A percentile compares a stretch with the other conserved stretches of the same genome.
phyloP scores from a whole-genome alignment of 2,888 invertebrate genomes.

The Plutella xylostella region DNA sequence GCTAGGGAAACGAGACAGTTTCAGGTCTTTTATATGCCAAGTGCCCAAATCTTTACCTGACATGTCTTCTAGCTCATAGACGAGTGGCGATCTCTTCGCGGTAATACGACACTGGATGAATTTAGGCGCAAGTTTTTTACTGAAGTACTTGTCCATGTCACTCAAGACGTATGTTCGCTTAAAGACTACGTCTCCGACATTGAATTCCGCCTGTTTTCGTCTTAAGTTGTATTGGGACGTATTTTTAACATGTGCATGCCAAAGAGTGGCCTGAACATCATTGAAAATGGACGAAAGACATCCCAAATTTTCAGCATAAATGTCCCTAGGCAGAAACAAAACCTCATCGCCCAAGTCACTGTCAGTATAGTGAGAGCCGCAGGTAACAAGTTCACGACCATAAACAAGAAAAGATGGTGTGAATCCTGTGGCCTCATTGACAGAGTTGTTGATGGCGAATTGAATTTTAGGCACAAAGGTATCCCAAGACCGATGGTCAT shows the following conservation, averaged over 20 bases:
- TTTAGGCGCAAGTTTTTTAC: neutral
- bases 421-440: slow-evolving; percentile 14
- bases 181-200: slow-evolving; percentile 18
- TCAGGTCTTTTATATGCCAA: too few relatives aligned
- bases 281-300: slow-evolving; percentile 15
- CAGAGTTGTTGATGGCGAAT: slow-evolving; percentile 15
- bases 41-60: too few relatives aligned
- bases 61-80: neutral
- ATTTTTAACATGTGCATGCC: slow-evolving; percentile 16
- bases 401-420: slow-evolving; percentile 18
- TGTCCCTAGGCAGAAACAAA: slow-evolving; percentile 7
- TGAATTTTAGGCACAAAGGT: slow-evolving; percentile 9
- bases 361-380: slow-evolving; percentile 16
- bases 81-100: neutral
- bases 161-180: neutral
- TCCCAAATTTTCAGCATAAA: slow-evolving; percentile 16
- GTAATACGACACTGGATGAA: neutral
- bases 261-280: slow-evolving; percentile 13
- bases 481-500: slow-evolving; percentile 14
- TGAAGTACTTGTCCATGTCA: neutral
- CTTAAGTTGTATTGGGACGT: slow-evolving; percentile 17
- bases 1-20: too few relatives aligned
- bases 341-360: slow-evolving; percentile 5
- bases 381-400: slow-evolving; percentile 14
- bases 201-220: slow-evolving; percentile 15